Conservation (phyloP, 2,888 invertebrate genomes). For the Eupithecia exiguata region DNA sequence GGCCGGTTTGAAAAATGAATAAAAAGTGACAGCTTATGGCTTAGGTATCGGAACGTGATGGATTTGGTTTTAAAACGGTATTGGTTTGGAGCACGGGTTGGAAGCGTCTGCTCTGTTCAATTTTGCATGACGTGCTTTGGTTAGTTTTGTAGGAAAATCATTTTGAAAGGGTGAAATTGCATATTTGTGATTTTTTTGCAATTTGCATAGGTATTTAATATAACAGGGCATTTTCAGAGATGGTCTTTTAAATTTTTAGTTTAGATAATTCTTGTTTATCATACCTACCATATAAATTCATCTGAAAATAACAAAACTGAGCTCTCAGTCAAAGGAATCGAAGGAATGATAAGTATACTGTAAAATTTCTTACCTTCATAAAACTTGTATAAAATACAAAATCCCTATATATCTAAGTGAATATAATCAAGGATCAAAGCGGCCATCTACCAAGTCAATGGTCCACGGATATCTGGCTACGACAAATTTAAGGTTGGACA, state of each 20-base stretch:
- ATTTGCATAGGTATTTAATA: not conserved
- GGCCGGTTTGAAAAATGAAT: constrained; percentile 37
- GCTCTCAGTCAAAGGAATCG: not conserved
- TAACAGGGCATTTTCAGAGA: not conserved
- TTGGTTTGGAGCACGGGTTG: constrained; percentile 25
- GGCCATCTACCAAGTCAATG: constrained; percentile 30
- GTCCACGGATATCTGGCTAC: constrained; percentile 30
- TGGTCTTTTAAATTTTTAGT: not conserved
- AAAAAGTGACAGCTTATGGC: constrained; percentile 36
- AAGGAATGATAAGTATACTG: not conserved
- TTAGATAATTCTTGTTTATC: not conserved
- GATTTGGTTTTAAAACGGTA: constrained; percentile 33
- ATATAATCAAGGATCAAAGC: constrained; percentile 28
- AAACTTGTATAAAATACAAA: not conserved
- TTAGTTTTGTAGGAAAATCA: not conserved
- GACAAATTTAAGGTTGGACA: constrained; percentile 43
- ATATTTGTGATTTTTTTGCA: not conserved
- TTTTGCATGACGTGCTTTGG: constrained; percentile 3
- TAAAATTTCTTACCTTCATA: not conserved
- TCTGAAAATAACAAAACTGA: not conserved
- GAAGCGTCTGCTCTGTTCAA: constrained; percentile 11
- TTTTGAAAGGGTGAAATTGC: not conserved
- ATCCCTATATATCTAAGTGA: constrained; percentile 29
- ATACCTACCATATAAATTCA: not conserved
- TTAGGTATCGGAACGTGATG: constrained; percentile 33